These are phyloP conservation scores for Gymnothorax javanicus DNA, from an alignment of 2,797 vertebrate genomes.

Conservation along the genomic window DNA sequence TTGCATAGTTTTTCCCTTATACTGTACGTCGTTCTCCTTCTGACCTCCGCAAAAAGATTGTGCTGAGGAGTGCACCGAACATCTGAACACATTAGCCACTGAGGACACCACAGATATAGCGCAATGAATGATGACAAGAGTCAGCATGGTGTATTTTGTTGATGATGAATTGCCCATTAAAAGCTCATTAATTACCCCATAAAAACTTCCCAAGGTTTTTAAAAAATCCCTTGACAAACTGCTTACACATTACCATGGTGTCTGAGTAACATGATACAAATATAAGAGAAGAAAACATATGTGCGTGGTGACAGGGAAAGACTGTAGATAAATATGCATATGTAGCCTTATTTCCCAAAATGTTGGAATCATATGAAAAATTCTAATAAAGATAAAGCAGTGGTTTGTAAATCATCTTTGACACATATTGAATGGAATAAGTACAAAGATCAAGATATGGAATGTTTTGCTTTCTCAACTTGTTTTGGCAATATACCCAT, in stretches of 20 bases:
- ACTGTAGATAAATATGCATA: not conserved
- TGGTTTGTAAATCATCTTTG: no score
- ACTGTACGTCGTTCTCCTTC: no score
- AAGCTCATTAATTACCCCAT: not conserved
- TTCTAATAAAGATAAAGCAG: no score
- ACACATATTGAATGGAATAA: no score
- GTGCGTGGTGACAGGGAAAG: not conserved
- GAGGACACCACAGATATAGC: not conserved
- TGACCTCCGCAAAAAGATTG: not conserved
- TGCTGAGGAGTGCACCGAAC: not conserved
- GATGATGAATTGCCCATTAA: not conserved
- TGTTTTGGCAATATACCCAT: no score
- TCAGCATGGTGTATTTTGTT: not conserved
- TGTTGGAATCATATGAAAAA: no score
- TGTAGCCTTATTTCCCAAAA: no score
- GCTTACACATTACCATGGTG: not conserved
- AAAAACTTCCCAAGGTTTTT: not conserved
- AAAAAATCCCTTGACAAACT: not conserved
- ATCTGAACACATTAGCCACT: not conserved
- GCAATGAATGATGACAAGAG: not conserved
- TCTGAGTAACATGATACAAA: not conserved
- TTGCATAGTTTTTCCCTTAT: not conserved
- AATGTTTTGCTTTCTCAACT: no score
- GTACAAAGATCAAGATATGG: no score
- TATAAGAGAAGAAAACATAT: slow-evolving; percentile 30